Conservation (phyloP, 2,888 invertebrate genomes). For the Panopea generosa region DNA sequence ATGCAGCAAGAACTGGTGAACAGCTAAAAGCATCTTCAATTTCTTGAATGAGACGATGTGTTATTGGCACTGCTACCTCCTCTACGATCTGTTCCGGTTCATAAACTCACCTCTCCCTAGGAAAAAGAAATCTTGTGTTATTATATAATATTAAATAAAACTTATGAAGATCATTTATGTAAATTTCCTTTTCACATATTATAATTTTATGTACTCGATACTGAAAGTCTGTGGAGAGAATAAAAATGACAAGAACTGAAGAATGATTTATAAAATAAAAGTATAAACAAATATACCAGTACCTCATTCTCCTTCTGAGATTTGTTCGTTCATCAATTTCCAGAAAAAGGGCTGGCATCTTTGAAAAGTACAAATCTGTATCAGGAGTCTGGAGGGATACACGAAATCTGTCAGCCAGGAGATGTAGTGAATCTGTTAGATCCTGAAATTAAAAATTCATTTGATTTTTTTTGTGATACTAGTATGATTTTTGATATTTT, state of each 20-base stretch:
- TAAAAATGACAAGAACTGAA: too few relatives aligned
- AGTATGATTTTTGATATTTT: too few relatives aligned
- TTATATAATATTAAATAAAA: background rate
- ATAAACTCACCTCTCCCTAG: background rate
- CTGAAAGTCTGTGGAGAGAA: background rate
- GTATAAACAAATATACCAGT: background rate
- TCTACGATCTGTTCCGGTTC: background rate
- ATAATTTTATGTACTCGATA: background rate
- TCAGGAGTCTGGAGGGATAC: background rate
- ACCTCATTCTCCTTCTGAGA: background rate
- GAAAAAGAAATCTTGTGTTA: background rate
- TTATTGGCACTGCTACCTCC: background rate
- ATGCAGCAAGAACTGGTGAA: background rate
- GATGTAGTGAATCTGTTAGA: background rate
- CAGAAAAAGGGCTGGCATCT: background rate
- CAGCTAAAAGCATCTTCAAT: background rate
- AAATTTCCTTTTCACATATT: background rate
- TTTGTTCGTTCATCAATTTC: constrained; percentile 1
- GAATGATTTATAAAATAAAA: background rate
- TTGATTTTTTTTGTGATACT: too few relatives aligned
- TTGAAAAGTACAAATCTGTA: background rate
- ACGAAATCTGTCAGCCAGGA: background rate
- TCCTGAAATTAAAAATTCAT: background rate
- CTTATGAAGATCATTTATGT: background rate
- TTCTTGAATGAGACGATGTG: background rate